A percentile compares a stretch with the other conserved stretches of the same genome.
phyloP scores from a whole-genome alignment of 2,113 vertebrate genomes.

The Anarrhichthys ocellatus region DNA sequence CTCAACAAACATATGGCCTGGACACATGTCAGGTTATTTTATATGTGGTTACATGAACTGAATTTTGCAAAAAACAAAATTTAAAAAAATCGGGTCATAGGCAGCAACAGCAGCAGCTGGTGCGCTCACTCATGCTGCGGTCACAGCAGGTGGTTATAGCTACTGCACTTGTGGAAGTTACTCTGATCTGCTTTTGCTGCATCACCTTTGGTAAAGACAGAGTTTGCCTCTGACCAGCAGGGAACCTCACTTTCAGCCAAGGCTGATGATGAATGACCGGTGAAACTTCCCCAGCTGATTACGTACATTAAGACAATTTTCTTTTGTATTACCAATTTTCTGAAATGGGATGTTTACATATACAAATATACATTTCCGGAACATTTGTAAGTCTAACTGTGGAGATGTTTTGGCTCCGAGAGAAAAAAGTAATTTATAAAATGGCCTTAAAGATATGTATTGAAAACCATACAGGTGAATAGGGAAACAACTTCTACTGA shows the following conservation, averaged over 20 bases:
- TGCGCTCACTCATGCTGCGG: neutral
- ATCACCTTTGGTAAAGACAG: neutral
- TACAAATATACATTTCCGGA: neutral
- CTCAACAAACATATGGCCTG: neutral
- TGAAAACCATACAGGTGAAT: neutral
- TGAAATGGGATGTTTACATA: neutral
- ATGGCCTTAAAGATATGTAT: too few relatives aligned
- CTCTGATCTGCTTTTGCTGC: neutral
- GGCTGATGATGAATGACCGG: too few relatives aligned
- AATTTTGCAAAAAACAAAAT: neutral
- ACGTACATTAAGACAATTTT: too few relatives aligned
- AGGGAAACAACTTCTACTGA: neutral
- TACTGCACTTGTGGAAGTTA: neutral
- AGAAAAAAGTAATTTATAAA: too few relatives aligned
- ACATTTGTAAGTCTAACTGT: too few relatives aligned
- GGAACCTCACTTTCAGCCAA: neutral
- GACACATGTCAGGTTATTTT: neutral
- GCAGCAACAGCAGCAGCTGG: neutral
- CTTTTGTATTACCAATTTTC: too few relatives aligned
- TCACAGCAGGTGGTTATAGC: conserved; percentile 6
- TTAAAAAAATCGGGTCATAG: neutral
- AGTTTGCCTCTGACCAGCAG: conserved; percentile 7
- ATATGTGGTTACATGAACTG: neutral
- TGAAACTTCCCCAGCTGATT: too few relatives aligned
- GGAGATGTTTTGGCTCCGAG: too few relatives aligned